Conservation (phyloP, 2,888 invertebrate species). For the Junonia oenone region DNA sequence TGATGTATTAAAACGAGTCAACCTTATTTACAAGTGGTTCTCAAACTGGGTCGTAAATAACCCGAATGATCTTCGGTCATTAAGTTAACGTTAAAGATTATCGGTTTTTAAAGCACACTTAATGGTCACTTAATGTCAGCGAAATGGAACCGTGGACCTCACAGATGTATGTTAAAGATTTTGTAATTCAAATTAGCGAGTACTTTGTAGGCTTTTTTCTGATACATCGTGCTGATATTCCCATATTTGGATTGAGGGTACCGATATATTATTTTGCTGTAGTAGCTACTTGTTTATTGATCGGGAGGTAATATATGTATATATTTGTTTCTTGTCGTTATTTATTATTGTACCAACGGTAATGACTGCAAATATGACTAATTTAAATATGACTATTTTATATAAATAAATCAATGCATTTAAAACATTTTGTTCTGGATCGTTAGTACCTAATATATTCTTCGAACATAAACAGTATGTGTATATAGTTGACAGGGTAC, state of each 20-base stretch:
- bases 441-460: too few species aligned
- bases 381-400: too few species aligned
- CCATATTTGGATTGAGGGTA: neutral
- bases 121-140: neutral
- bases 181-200: neutral
- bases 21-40: neutral
- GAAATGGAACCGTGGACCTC: slow-evolving; percentile 5
- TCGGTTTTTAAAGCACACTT: neutral
- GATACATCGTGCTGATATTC: neutral
- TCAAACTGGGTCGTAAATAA: neutral
- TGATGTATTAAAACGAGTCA: neutral
- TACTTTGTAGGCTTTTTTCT: neutral
- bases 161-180: neutral
- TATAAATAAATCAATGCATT: too few species aligned
- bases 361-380: too few species aligned
- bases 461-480: too few species aligned
- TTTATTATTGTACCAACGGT: too few species aligned
- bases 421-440: too few species aligned
- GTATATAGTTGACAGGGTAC: too few species aligned
- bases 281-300: too few species aligned
- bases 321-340: too few species aligned
- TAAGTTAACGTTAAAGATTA: slow-evolving; percentile 2
- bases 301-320: too few species aligned
- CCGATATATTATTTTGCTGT: too few species aligned
- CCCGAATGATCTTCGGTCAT: neutral